Evolutionary conservation across 2,113 vertebrate species (phyloP).

Genomic region (Sander vitreus): DNA sequence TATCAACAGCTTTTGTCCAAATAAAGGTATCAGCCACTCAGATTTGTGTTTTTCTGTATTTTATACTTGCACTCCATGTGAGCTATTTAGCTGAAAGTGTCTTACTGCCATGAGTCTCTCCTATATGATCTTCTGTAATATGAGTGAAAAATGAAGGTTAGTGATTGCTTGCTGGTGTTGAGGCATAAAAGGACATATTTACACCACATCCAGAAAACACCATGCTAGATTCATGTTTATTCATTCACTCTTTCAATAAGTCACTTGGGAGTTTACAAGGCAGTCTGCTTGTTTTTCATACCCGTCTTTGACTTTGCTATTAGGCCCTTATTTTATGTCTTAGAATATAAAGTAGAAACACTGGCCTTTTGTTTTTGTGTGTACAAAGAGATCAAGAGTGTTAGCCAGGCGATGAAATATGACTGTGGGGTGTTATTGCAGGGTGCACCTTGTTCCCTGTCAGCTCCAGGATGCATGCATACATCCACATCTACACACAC

Average conservation of each 20-base stretch:
- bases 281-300: conserved; percentile 5
- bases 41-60: background rate
- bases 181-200: background rate
- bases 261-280: conserved; percentile 47
- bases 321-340: conserved; percentile 23
- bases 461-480: background rate
- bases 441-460: conserved; percentile 1
- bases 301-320: conserved; percentile 3
- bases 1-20: background rate
- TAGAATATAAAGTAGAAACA: conserved; percentile 15
- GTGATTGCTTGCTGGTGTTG: background rate
- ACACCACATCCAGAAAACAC: background rate
- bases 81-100: background rate
- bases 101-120: background rate
- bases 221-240: conserved; percentile 39
- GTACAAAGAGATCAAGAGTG: background rate
- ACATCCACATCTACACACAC: background rate
- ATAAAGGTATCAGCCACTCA: too few relatives aligned
- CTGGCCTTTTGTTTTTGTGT: background rate
- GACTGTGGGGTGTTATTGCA: background rate
- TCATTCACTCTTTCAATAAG: conserved; percentile 30
- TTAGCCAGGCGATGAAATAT: background rate
- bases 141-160: background rate
- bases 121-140: background rate
- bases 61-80: background rate